Percentiles rank a stretch among this genome's conserved stretches.
These are phyloP conservation scores for Pseudochirops corinnae DNA, from an alignment of 2,797 vertebrate species.

Conservation along the genomic window DNA sequence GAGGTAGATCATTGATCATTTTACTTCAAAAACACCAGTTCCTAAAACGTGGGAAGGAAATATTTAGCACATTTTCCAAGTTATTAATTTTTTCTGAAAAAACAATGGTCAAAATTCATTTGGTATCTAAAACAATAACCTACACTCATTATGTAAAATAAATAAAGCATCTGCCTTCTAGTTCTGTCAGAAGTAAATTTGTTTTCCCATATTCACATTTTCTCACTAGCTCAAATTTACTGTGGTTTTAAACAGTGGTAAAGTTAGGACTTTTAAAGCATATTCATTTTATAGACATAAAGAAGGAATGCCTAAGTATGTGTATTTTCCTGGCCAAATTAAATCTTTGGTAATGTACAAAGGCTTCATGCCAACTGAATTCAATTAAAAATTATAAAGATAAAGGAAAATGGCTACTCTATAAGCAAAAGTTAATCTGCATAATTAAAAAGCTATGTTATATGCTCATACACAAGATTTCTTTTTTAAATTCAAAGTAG, in stretches of 20 bases:
- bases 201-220: constrained; percentile 4
- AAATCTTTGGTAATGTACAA: constrained; percentile 38
- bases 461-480: constrained; percentile 82
- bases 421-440: constrained; percentile 76
- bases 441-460: constrained; percentile 81
- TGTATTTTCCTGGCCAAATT: constrained; percentile 66
- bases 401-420: constrained; percentile 72
- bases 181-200: constrained; percentile 50
- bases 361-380: constrained; percentile 64
- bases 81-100: constrained; percentile 7
- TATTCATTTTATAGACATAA: constrained; percentile 2
- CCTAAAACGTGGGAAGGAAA: constrained; percentile 28
- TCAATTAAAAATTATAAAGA: constrained; percentile 69
- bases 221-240: not conserved
- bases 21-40: constrained; percentile 42
- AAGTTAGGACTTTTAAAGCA: not conserved
- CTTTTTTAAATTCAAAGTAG: constrained; percentile 77
- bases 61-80: constrained; percentile 40
- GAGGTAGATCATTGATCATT: not conserved
- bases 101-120: constrained; percentile 11
- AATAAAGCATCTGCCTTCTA: constrained; percentile 36
- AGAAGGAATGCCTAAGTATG: constrained; percentile 34
- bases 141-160: not conserved
- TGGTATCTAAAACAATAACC: constrained; percentile 31
- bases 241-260: not conserved